Percentiles rank a stretch among this genome's conserved stretches.
Evolutionary conservation across 2,888 invertebrate species (phyloP).

Genomic region (Eugnorisma glareosa): DNA sequence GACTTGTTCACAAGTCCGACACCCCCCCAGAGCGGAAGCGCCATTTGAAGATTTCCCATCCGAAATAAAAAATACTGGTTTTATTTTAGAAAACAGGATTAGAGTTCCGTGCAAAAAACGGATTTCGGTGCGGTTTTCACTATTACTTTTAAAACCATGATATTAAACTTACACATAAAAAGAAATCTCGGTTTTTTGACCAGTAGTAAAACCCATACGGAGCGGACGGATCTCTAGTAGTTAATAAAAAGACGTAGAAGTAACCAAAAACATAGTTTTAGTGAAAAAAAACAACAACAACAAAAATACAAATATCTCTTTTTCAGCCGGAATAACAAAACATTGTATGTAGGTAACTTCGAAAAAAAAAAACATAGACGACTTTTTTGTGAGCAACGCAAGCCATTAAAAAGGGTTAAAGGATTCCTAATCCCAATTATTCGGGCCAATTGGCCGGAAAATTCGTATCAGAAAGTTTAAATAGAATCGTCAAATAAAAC

Average conservation of each 20-base stretch:
- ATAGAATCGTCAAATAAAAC: slow-evolving; percentile 14
- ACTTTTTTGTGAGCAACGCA: slow-evolving; percentile 10
- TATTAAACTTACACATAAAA: background rate
- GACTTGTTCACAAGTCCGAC: too few species aligned
- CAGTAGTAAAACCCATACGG: background rate
- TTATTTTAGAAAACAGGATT: too few species aligned
- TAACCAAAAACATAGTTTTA: background rate
- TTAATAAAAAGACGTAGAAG: background rate
- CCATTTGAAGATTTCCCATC: too few species aligned
- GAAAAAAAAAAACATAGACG: background rate
- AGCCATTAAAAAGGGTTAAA: slow-evolving; percentile 30
- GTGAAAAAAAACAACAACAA: background rate
- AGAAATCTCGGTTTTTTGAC: background rate
- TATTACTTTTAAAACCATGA: too few species aligned
- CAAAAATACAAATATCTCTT: background rate
- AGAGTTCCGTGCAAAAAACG: too few species aligned
- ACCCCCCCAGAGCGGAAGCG: too few species aligned
- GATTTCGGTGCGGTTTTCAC: background rate
- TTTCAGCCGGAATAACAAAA: background rate
- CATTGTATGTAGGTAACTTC: background rate
- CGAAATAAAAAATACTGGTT: too few species aligned
- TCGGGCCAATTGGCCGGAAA: slow-evolving; percentile 34
- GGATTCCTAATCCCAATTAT: slow-evolving; percentile 31
- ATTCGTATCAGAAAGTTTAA: slow-evolving; percentile 30
- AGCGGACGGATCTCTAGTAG: background rate